A percentile compares a stretch with the other conserved stretches of the same genome.
Evolutionary conservation across 2,113 vertebrate genomes (phyloP).

Genomic region (Copsychus sechellarum): DNA sequence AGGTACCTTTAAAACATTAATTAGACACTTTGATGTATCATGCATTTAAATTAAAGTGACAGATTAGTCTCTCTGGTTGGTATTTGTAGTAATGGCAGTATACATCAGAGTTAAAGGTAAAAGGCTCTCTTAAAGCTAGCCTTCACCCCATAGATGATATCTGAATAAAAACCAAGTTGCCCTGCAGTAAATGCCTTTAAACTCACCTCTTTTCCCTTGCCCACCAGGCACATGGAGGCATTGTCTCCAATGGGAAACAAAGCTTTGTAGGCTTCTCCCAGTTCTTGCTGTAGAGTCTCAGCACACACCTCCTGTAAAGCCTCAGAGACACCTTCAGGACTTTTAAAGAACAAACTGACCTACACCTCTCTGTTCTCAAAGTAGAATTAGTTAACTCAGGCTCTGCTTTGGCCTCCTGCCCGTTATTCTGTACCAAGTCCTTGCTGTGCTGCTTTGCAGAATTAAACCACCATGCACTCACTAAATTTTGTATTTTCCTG

Average conservation of each 20-base stretch:
- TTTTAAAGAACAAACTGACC: background rate
- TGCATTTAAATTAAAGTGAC: background rate
- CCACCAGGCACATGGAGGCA: rapidly evolving
- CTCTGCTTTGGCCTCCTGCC: background rate
- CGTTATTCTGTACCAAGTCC: background rate
- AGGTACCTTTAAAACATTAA: background rate
- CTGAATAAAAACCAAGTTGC: background rate
- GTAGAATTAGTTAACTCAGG: background rate
- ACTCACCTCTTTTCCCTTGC: background rate
- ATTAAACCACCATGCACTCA: background rate
- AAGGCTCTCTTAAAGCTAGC: background rate
- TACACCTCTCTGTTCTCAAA: background rate
- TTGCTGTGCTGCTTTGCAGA: background rate
- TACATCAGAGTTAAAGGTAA: background rate
- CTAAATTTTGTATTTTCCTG: background rate
- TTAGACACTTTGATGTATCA: background rate
- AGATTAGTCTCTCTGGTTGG: background rate
- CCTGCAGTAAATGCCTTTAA: background rate
- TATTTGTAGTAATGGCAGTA: background rate
- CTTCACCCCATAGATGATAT: background rate
- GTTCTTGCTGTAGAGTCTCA: background rate
- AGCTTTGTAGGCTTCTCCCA: background rate
- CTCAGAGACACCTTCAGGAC: background rate
- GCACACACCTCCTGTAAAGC: background rate
- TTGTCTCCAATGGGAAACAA: background rate